Base-by-base conservation (phyloP, 2,113 vertebrate species). In the Eurypyga helias region DNA sequence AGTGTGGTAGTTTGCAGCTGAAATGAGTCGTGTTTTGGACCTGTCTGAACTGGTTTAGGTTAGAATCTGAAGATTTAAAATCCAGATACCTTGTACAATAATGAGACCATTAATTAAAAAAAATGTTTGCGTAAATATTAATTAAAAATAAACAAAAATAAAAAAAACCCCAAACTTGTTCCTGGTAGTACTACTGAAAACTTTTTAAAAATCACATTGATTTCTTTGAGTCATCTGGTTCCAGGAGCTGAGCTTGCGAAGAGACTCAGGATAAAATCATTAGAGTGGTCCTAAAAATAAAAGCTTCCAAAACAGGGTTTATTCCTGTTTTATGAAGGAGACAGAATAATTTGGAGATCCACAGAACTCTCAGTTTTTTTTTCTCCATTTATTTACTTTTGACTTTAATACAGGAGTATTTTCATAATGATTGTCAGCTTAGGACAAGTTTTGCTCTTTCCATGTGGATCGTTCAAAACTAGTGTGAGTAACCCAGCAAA, bases 61-160 rank as follows among this genome's bases (percentile, higher is more conserved):
- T 94, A 90, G 86, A 77, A 76, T 45, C 36, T 33, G 43, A 62
- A 46, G 71, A n/a, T 78, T 64, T 55, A 18, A 90, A 91, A 84
- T 89, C 92, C 88, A 71, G 90, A 43, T 52, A 67, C 77, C 28
- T 89, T 84, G 48, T 95, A 89, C 83, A 95, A 82, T 78, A 67
- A 45, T 52, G 49, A 84, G 34, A 49, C 49, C 9, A 20, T 77
- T 89, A 81, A 33, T n/a, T 80, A 70, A 43, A 5, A 9, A 23
- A n/a, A 55, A 55, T 75, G 41, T 26, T 70, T n/a, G 45, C 66
- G 26, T 73, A 86, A 95, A 94, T 91, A 72, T 73, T 16, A 58
- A 46, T 65, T 5, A 4, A 21, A 52, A 75, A 62, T 10, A 36
- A 26, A 17, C 6, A 29, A 62, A 43, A 79, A 19, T 20, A 33